A percentile compares a stretch with the other conserved stretches of the same genome.
Conservation (phyloP, 2,797 vertebrate species). For the Amblyopsis hoosieri region DNA sequence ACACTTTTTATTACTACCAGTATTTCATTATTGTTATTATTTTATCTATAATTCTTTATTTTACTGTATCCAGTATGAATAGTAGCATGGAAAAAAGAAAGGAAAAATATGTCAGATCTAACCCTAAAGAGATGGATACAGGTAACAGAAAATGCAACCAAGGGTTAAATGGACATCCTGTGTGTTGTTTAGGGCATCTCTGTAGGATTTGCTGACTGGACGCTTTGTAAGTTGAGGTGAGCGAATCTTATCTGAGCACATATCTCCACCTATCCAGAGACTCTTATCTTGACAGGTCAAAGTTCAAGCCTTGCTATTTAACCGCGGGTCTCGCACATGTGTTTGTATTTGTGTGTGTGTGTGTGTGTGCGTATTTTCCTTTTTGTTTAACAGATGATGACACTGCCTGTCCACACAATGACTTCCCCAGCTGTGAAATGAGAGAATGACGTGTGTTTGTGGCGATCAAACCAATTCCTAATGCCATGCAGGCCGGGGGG, state of each 20-base stretch:
- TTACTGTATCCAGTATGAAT: no score
- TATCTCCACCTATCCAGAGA: slow-evolving; percentile 27
- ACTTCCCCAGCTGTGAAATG: slow-evolving; percentile 70
- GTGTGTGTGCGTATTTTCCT: neutral
- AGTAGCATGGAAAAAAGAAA: no score
- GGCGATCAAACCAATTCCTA: no score
- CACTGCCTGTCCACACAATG: slow-evolving; percentile 47
- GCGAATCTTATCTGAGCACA: slow-evolving; percentile 19
- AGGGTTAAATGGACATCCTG: no score
- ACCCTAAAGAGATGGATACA: no score
- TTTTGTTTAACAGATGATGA: slow-evolving; percentile 45
- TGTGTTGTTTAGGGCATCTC: neutral
- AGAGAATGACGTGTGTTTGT: slow-evolving; percentile 18
- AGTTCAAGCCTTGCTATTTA: slow-evolving; percentile 47
- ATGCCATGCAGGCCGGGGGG: no score
- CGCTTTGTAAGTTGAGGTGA: slow-evolving; percentile 13
- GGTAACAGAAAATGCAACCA: no score
- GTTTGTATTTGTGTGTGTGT: neutral
- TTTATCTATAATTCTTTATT: no score
- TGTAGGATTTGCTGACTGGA: neutral
- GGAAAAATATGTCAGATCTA: no score
- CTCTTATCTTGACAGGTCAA: slow-evolving; percentile 43
- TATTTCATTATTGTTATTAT: no score
- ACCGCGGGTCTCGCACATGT: neutral
- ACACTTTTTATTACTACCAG: no score